Conservation (phyloP, 2,888 invertebrate species). For the Pedicia rivosa region DNA sequence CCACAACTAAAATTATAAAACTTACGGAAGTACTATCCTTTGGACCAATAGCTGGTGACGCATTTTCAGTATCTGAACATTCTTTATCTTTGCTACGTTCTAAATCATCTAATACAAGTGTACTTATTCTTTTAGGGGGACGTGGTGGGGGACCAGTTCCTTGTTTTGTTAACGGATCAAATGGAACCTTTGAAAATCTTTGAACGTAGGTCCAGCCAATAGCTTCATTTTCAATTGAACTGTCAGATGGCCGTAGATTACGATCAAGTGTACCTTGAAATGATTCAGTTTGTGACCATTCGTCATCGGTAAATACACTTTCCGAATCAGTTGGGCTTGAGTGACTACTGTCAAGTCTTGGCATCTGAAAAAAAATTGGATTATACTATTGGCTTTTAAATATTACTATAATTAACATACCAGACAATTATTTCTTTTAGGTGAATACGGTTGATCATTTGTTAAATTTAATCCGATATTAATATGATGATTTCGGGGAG, state of each 20-base stretch:
- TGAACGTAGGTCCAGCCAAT: conserved; percentile 37
- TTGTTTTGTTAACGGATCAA: conserved; percentile 16
- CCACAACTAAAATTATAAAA: neutral
- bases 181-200: conserved; percentile 37
- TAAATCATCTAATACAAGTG: conserved; percentile 29
- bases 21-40: conserved; percentile 22
- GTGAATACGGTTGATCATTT: conserved; percentile 31
- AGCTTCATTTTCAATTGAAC: conserved; percentile 38
- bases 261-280: conserved; percentile 26
- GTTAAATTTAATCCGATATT: conserved; percentile 31
- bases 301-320: conserved; percentile 53
- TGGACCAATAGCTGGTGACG: conserved; percentile 30
- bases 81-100: conserved; percentile 27
- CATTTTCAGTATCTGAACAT: conserved; percentile 30
- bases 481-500: conserved; percentile 26
- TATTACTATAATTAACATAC: conserved; percentile 16
- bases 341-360: conserved; percentile 19
- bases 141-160: conserved; percentile 42
- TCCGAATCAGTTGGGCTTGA: conserved; percentile 51
- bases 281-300: conserved; percentile 39
- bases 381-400: neutral
- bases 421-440: conserved; percentile 29
- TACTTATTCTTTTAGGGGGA: conserved; percentile 48
- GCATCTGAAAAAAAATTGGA: conserved; percentile 1
- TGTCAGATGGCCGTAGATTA: conserved; percentile 37